Conservation (phyloP, 2,797 vertebrate genomes). For the Strix occidentalis region DNA sequence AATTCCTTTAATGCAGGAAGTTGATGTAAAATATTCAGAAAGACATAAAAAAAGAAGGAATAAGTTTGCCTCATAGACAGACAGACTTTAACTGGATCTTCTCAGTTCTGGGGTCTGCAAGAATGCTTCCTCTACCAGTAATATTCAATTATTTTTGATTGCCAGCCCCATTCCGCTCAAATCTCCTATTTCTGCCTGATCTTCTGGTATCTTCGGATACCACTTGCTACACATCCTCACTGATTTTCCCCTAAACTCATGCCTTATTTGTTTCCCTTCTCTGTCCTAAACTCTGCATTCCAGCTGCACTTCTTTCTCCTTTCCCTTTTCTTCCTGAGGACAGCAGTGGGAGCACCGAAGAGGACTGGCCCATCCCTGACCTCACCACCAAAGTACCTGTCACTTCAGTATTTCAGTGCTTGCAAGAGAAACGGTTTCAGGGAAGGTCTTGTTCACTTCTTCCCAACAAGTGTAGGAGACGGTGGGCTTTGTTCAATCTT, state of each 20-base stretch:
- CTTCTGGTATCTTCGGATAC: neutral
- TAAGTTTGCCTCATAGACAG: neutral
- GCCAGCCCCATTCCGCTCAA: neutral
- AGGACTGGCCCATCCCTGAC: no score
- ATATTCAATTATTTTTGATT: neutral
- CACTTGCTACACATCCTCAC: neutral
- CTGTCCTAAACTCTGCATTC: neutral
- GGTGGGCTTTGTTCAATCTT: neutral
- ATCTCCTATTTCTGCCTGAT: neutral
- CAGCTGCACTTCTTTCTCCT: neutral
- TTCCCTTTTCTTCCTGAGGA: neutral
- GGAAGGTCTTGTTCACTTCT: neutral
- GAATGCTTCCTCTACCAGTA: neutral
- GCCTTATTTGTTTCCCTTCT: neutral
- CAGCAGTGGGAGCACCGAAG: neutral
- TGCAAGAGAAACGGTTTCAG: neutral
- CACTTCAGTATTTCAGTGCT: neutral
- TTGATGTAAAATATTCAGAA: neutral
- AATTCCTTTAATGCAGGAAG: neutral
- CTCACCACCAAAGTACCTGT: neutral
- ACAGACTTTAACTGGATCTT: neutral
- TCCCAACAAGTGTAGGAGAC: neutral
- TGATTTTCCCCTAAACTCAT: neutral
- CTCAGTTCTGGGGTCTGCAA: neutral
- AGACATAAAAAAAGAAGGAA: neutral